Evolutionary conservation across 1,140 invertebrate species (phyloP), one percentile per base, ranked within the genome.

Genomic region (Acarapis woodi): DNA sequence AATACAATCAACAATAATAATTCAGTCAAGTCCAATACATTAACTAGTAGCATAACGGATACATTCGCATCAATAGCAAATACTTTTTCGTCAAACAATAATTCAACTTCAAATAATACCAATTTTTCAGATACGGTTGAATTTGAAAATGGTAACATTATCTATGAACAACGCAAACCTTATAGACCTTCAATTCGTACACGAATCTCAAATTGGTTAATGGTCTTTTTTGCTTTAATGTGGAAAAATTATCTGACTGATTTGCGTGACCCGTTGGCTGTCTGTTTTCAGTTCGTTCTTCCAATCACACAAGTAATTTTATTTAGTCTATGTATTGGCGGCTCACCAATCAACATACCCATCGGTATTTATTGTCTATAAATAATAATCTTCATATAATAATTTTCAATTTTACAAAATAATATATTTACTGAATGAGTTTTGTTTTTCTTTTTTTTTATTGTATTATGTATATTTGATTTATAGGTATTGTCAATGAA

Each of bases 301-400:
- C 83, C 83, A 22, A 73, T 82, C 2, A 70, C 79, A 55, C 80
- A 88, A 61, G 78, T 82, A 10, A 73, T 85, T 32, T 64, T 90
- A 3, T 93, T 93, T 62, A 90, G 82, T 54, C 53, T 87, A 42
- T 78, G 82, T 16, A 83, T 93, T 44, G 83, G 83, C 38, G 64
- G 75, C 20, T 75, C 83, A 51, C 85, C 85, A 0, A 68, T 65
- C 33, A 70, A 73, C 29, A 62, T 94, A 0, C 67, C 66, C 43
- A 45, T 94, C 49, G 79, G 75, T 21, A 64, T 93, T 37, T 74
- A 85, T 4, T 83, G 83, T 53, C n/a, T n/a, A n/a, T n/a, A n/a
- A n/a, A n/a, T n/a, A n/a, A n/a, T n/a, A n/a, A n/a, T n/a, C n/a
- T n/a, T n/a, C n/a, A n/a, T n/a, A n/a, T n/a, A n/a, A n/a, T n/a